Conservation (phyloP, 2,113 vertebrate species). For the Leptodactylus fuscus region DNA sequence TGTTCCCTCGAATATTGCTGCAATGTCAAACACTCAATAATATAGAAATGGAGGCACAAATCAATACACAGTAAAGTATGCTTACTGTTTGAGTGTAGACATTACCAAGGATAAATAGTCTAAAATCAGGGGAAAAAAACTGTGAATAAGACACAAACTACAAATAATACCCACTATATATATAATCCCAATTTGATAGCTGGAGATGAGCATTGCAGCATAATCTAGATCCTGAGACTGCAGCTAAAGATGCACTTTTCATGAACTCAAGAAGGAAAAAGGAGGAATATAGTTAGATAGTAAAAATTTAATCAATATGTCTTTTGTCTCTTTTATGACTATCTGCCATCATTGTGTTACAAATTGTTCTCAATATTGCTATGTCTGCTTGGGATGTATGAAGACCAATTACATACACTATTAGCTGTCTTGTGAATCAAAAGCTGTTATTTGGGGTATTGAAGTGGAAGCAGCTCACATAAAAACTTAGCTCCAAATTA, state of each 20-base stretch:
- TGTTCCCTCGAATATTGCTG: not conserved
- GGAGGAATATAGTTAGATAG: conserved; percentile 50
- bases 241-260: conserved; percentile 58
- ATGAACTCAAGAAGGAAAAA: conserved; percentile 55
- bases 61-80: not conserved
- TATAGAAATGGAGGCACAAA: not conserved
- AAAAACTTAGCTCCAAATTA: conserved; percentile 52
- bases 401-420: conserved; percentile 61
- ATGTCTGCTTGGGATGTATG: conserved; percentile 54
- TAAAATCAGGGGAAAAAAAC: not conserved
- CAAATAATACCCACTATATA: not conserved
- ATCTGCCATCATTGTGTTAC: conserved; percentile 54
- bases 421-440: conserved; percentile 58
- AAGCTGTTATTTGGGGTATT: conserved; percentile 56
- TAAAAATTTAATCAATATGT: conserved; percentile 60
- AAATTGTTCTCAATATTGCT: conserved; percentile 50
- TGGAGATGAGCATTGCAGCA: conserved; percentile 9
- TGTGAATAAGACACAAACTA: not conserved
- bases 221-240: conserved; percentile 24
- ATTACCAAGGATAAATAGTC: not conserved
- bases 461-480: conserved; percentile 51
- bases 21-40: not conserved
- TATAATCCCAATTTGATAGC: not conserved
- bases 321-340: conserved; percentile 61
- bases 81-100: not conserved